Percentiles rank a stretch among this genome's conserved stretches.
Conservation (phyloP, 2,797 vertebrate species). For the Chelmon rostratus region DNA sequence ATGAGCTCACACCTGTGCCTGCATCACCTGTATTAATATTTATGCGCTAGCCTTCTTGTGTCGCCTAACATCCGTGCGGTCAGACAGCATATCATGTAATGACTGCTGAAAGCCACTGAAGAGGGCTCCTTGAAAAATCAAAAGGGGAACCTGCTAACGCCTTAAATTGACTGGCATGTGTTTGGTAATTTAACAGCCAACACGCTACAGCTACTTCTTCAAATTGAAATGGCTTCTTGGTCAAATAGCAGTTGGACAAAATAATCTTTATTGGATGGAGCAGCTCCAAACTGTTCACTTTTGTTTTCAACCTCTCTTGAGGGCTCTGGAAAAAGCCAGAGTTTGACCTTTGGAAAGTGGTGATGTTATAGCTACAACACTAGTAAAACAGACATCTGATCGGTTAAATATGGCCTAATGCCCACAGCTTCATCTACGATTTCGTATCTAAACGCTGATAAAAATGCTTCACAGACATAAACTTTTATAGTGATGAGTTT, state of each 20-base stretch:
- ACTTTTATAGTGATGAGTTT: not conserved
- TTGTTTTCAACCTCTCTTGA: not conserved
- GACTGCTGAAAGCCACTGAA: not conserved
- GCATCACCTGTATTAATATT: slow-evolving; percentile 9
- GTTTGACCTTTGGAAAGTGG: not conserved
- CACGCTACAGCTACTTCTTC: not conserved
- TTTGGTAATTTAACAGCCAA: not conserved
- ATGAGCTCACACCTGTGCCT: slow-evolving; percentile 36
- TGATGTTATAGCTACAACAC: not conserved
- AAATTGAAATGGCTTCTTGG: not conserved
- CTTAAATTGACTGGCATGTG: not conserved
- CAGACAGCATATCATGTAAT: not conserved
- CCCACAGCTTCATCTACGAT: not conserved
- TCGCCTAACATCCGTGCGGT: slow-evolving; percentile 25
- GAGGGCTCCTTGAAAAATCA: not conserved
- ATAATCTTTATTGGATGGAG: not conserved
- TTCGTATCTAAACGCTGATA: not conserved
- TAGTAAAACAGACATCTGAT: not conserved
- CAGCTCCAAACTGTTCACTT: not conserved
- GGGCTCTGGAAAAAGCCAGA: not conserved
- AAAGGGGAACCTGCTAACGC: not conserved
- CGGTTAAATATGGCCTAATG: not conserved
- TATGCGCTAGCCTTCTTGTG: slow-evolving; percentile 17
- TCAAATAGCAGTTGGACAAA: not conserved
- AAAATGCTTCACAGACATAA: not conserved